Base-by-base conservation (phyloP, 30 jellyfish, hydroid and myxozoan genomes). In the Catostylus mosaicus region DNA sequence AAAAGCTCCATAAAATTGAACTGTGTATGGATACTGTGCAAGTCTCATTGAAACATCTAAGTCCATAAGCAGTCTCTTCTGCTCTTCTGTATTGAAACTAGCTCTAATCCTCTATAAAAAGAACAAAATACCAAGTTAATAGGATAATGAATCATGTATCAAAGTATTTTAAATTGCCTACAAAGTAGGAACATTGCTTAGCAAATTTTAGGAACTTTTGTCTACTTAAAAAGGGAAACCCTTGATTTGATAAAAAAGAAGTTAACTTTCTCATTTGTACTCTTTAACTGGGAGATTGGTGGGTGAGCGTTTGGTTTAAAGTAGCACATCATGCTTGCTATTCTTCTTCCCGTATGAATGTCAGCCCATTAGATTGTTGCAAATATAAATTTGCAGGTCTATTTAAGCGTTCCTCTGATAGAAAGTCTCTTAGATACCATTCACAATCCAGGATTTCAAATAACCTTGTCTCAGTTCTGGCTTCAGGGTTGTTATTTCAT, bases 1-100 rank as follows among this genome's bases (percentile, higher is more conserved):
- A 16, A 95, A 77, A 38, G 99, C 99, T 18, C 99, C 99, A 74
- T 86, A 95, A 80, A 95, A 95, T 79, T 88, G 93, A 46, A 95
- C 97, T 1, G 97, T 89, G 59, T 88, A 84, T 4, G 97, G 97
- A 63, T 81, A 95, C 59, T 88, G 90, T 48, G 96, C 89, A 1
- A 85, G 79, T 36, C 97, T 75, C 99, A 95, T 95, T 0, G 96
- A 72, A 16, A 95, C 94, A 75, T 95, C 97, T 31, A 95, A 63
- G 73, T 95, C 99, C 97, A 82, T 95, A 34, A 95, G 90, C 52
- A 95, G 71, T 51, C 97, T 91, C 35, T 86, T 91, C 67, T 95
- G 97, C 62, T 95, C 99, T 22, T 78, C 78, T 38, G 97, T 71
- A 75, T 89, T 88, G 76, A 89, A 67, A 33, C 97, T 95, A 50